Base-by-base conservation (phyloP, 2,888 invertebrate genomes). In the Dinocampus coccinellae region DNA sequence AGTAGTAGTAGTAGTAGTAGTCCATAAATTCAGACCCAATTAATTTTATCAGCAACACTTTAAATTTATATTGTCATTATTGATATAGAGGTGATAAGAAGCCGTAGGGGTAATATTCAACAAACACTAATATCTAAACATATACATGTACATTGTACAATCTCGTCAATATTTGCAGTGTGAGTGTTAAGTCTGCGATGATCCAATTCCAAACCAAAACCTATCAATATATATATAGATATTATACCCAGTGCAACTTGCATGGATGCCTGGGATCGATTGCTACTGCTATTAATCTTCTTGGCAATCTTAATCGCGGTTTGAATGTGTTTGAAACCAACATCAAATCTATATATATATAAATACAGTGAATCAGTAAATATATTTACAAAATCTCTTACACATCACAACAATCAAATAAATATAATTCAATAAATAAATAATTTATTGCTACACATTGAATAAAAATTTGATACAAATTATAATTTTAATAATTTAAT, bases 311-410 rank as follows among this genome's bases (percentile, higher is more conserved):
- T 83, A 82, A 84, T 84, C 84, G 80, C 79, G 75, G 78, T 76
- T 79, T 80, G 78, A 82, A 83, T 78, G 81, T 76, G 83, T 78
- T 81, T 76, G 81, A 82, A 82, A 83, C 81, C 82, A 82, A 84
- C 82, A 82, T 82, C 81, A 84, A 82, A 84, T 80, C 78, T 76
- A 76, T 62, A n/a, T n/a, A n/a, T 65, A 10, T 47, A 16, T 47
- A 20, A 16, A 47, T 47, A 1, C 47, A 7, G 16, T 47, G 47
- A n/a, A 47, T 55, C 78, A 73, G 76, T 80, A 82, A 81, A 81
- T 82, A 76, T 77, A 73, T 57, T 64, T 57, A 69, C n/a, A n/a
- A n/a, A n/a, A n/a, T n/a, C n/a, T n/a, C n/a, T n/a, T n/a, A n/a
- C n/a, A n/a, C n/a, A n/a, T n/a, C n/a, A n/a, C n/a, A n/a, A n/a